These are phyloP conservation scores for Pachycephus smyrnensis DNA, from an alignment of 2,888 invertebrate species.

Conservation along the genomic window DNA sequence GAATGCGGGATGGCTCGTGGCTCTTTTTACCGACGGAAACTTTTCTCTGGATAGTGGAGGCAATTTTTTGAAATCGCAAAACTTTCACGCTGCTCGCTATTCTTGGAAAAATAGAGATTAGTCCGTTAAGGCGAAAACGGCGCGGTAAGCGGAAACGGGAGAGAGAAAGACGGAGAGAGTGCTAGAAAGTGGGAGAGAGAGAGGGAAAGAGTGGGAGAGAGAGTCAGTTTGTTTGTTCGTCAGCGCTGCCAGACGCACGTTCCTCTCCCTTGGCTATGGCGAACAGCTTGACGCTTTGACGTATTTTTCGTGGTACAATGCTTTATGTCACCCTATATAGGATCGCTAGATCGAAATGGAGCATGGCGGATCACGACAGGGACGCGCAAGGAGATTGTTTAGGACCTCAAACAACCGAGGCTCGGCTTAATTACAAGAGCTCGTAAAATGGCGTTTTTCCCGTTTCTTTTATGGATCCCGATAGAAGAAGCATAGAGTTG, in stretches of 20 bases:
- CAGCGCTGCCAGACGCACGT: neutral
- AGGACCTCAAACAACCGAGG: constrained; percentile 19
- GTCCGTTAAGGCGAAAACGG: neutral
- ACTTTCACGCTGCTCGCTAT: neutral
- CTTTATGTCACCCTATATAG: neutral
- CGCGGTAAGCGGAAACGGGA: too few species aligned
- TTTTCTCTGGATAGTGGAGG: neutral
- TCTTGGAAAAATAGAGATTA: neutral
- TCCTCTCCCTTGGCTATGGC: neutral
- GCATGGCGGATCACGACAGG: neutral
- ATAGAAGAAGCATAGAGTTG: neutral
- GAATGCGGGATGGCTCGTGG: neutral
- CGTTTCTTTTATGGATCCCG: neutral
- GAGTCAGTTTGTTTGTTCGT: neutral
- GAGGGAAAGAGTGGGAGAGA: too few species aligned
- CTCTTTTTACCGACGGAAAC: neutral
- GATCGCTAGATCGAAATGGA: neutral
- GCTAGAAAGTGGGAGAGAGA: neutral
- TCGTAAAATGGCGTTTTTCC: constrained; percentile 14
- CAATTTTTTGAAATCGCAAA: neutral
- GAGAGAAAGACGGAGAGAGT: neutral
- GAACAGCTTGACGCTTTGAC: neutral
- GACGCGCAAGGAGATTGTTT: constrained; percentile 14
- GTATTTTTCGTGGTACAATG: neutral
- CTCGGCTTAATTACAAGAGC: constrained; percentile 16